phyloP scores from a whole-genome alignment of 2,797 vertebrate species.

The Gallirallus australis region DNA sequence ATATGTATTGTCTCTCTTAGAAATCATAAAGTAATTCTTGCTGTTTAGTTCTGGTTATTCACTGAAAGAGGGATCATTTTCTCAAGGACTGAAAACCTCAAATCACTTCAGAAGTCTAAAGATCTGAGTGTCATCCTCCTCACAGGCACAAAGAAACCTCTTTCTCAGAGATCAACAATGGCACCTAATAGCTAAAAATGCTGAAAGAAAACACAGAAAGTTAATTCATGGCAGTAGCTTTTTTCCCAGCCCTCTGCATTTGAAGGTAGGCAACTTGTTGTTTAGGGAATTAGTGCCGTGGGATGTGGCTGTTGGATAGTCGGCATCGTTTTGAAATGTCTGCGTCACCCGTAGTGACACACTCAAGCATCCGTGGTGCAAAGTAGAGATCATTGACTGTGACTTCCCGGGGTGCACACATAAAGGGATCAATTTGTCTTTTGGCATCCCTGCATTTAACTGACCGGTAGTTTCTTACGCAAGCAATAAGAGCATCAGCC shows the following conservation, averaged over 20 bases:
- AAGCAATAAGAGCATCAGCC: conserved; percentile 20
- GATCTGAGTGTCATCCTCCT: not conserved
- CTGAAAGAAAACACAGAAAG: not conserved
- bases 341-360: not conserved
- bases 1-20: not conserved
- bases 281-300: not conserved
- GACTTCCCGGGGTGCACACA: not conserved
- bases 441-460: conserved; percentile 15
- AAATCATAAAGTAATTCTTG: not conserved
- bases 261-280: not conserved
- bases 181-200: not conserved
- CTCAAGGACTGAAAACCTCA: not conserved
- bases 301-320: not conserved
- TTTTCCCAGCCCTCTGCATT: not conserved
- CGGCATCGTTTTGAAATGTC: not conserved
- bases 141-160: not conserved
- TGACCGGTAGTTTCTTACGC: not conserved
- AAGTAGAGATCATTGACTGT: not conserved
- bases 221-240: not conserved
- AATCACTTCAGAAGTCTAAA: not conserved
- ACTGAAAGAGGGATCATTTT: not conserved
- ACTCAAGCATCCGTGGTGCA: not conserved
- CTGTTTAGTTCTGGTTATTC: not conserved
- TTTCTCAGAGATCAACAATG: not conserved
- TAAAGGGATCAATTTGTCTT: conserved; percentile 22